Evolutionary conservation across 2,797 vertebrate species (phyloP).

Genomic region (Notoglanidium macrostoma): DNA sequence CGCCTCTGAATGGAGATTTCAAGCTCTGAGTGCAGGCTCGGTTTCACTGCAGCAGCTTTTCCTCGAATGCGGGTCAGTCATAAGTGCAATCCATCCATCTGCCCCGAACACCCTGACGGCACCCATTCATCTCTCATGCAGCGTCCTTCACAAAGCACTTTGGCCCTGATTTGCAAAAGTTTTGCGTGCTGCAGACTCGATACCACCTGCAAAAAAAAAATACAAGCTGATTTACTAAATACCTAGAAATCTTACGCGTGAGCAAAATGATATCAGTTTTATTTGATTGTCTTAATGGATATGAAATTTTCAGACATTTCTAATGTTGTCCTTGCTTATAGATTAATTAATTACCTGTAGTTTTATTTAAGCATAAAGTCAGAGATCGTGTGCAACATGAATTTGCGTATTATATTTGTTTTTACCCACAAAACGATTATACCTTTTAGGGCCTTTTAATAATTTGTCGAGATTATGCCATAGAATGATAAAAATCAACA

Average conservation of each 20-base stretch:
- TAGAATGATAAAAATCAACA: background rate
- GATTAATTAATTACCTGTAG: background rate
- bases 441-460: background rate
- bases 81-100: constrained; percentile 31
- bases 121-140: constrained; percentile 13
- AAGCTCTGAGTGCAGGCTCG: constrained; percentile 18
- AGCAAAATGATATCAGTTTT: background rate
- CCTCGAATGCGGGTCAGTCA: constrained; percentile 24
- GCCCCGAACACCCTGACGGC: constrained; percentile 21
- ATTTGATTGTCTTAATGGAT: background rate
- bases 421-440: background rate
- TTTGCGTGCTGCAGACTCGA: background rate
- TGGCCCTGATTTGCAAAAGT: constrained; percentile 24
- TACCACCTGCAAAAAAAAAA: background rate
- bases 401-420: background rate
- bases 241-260: background rate
- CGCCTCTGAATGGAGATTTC: constrained; percentile 2
- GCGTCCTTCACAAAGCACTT: constrained; percentile 21
- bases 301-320: background rate
- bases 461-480: background rate
- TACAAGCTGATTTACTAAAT: background rate
- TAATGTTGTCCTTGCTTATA: background rate
- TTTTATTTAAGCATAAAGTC: background rate
- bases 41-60: constrained; percentile 15
- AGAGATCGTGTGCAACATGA: background rate